Evolutionary conservation across 2,888 invertebrate genomes (phyloP), one percentile per base, ranked within the genome.

Genomic region (Eupsilia transversa): DNA sequence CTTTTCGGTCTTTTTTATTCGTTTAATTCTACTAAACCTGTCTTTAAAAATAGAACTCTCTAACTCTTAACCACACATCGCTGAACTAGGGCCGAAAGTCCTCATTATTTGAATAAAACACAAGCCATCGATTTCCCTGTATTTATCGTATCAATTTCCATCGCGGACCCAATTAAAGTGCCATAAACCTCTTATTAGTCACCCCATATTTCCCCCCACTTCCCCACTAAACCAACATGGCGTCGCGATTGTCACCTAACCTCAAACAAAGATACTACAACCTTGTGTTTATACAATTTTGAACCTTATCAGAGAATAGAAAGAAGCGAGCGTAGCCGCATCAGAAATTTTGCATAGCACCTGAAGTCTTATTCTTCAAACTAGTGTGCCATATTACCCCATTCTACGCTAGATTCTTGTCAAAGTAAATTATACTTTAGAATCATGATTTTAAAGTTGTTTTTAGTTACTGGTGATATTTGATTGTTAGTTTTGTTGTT

Each of bases 201-300:
- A 93, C 95, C 95, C 95, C 91, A 91, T 90, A 88, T 86, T 75
- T 88, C 17, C 87, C 93, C 94, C 93, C 92, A 86, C 91, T 87
- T 87, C 91, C 90, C 91, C 77, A 91, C 93, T 93, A 94, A 95
- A 94, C 93, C 95, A 96, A 96, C 94, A 96, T 96, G 96, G 96
- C 96, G 95, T 93, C 94, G 93, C 91, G 91, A 93, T 95, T 96
- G 95, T 96, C 96, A 96, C 96, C 95, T 96, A 93, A 87, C 91
- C 91, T 89, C 88, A 84, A 82, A 86, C 92, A 92, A 91, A 88
- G 85, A 87, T 87, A 86, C 54, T 43, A 49, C 17, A 64, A 83
- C 79, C 73, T 66, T 72, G 61, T 71, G 64, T 61, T 52, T 70
- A 70, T 46, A 72, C 77, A 85, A 87, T 76, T 79, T 56, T 74